Evolutionary conservation across 2,113 vertebrate species (phyloP).

Genomic region (Crotalus horridus): DNA sequence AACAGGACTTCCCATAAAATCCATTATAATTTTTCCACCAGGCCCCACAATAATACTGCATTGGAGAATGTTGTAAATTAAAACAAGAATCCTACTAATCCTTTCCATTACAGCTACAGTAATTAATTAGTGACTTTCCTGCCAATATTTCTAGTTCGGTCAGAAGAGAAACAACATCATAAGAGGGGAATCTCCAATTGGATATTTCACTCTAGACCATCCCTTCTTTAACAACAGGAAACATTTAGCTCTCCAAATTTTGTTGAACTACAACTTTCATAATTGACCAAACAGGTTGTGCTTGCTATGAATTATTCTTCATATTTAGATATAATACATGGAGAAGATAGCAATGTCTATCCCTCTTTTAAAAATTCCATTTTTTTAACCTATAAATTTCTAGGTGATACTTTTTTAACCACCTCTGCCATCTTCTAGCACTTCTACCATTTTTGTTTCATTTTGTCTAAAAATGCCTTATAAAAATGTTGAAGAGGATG

Average conservation of each 20-base stretch:
- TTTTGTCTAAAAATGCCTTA: slow-evolving; percentile 42
- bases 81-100: background rate
- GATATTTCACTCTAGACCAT: background rate
- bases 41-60: background rate
- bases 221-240: background rate
- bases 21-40: background rate
- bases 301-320: background rate
- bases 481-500: slow-evolving; percentile 30
- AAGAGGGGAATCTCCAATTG: background rate
- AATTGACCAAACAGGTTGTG: background rate
- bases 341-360: background rate
- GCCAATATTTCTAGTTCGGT: background rate
- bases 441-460: slow-evolving; percentile 23
- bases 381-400: background rate
- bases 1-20: background rate
- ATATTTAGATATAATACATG: background rate
- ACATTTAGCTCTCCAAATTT: background rate
- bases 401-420: background rate
- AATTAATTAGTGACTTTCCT: background rate
- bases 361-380: background rate
- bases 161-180: background rate
- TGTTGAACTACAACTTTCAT: background rate
- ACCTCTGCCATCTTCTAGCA: background rate
- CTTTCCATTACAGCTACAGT: background rate
- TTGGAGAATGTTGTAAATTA: background rate